Conservation (phyloP, 1,140 invertebrate genomes). For the Lordiphosa clarofinis region DNA sequence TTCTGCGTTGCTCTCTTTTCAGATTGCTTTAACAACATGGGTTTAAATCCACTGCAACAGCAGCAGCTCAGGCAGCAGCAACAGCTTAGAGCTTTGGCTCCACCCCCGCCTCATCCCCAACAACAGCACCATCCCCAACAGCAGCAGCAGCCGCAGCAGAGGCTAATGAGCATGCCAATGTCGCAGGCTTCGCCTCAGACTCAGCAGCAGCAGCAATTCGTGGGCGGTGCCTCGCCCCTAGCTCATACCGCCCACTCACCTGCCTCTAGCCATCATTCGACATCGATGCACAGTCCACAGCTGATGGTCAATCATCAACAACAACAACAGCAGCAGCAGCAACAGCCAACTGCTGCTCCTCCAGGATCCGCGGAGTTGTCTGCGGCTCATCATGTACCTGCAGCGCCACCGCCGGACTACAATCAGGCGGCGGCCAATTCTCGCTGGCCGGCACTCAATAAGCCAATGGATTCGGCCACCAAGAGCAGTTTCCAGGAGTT, state of each 20-base stretch:
- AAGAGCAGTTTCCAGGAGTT: conserved; percentile 83
- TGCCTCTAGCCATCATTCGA: conserved; percentile 73
- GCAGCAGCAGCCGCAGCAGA: conserved; percentile 79
- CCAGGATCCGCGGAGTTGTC: conserved; percentile 34
- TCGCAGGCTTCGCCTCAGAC: conserved; percentile 44
- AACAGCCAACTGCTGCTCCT: conserved; percentile 40
- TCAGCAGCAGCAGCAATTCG: conserved; percentile 51
- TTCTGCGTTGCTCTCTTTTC: background rate
- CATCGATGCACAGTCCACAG: conserved; percentile 66
- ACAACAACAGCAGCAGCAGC: conserved; percentile 51
- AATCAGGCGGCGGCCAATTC: conserved; percentile 78
- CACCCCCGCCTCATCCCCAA: conserved; percentile 65
- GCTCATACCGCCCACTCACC: conserved; percentile 79
- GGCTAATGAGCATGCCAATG: conserved; percentile 64
- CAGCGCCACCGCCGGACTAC: conserved; percentile 79
- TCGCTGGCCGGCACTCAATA: conserved; percentile 80
- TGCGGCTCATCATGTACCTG: conserved; percentile 60
- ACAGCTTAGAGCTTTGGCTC: conserved; percentile 54
- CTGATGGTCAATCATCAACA: conserved; percentile 69
- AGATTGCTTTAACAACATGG: conserved; percentile 61
- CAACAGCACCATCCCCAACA: conserved; percentile 52
- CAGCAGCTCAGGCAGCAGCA: conserved; percentile 38
- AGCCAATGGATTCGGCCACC: conserved; percentile 83
- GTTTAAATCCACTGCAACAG: conserved; percentile 39
- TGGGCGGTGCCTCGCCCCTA: conserved; percentile 70